phyloP scores from a whole-genome alignment of 2,888 invertebrate genomes.

The Luperina nickerlii region DNA sequence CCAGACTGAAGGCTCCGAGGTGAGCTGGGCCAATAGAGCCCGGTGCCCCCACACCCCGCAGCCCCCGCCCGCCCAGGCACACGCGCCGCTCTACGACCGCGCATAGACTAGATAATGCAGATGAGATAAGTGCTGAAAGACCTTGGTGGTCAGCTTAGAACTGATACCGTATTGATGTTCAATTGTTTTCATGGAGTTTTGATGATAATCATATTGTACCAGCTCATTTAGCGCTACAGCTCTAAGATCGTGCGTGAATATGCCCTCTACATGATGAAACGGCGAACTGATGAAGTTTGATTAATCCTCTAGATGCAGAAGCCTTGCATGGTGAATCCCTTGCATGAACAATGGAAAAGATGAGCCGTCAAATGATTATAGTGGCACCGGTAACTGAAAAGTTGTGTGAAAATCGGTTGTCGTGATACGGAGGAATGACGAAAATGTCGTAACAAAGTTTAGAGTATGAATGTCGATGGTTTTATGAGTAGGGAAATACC shows the following conservation, averaged over 20 bases:
- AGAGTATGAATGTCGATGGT: neutral
- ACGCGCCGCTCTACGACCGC: slow-evolving; percentile 74
- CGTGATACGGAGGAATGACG: neutral
- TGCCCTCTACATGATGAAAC: neutral
- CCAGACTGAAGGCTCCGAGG: slow-evolving; percentile 83
- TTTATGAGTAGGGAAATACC: neutral
- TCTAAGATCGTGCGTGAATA: neutral
- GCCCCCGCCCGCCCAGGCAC: slow-evolving; percentile 80
- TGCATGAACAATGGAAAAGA: slow-evolving; percentile 2
- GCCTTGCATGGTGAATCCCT: too few species aligned
- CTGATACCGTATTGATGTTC: slow-evolving; percentile 40
- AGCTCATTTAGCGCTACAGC: neutral
- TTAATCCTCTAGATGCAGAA: neutral
- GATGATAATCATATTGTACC: neutral
- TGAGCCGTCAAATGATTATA: neutral
- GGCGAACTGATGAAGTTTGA: too few species aligned
- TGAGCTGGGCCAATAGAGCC: slow-evolving; percentile 78
- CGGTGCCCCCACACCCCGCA: slow-evolving; percentile 68
- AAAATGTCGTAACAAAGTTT: neutral
- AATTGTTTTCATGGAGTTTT: slow-evolving; percentile 22
- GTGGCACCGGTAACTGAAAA: neutral
- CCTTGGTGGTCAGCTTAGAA: slow-evolving; percentile 62
- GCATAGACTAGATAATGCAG: slow-evolving; percentile 76
- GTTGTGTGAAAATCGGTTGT: neutral
- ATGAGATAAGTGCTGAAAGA: slow-evolving; percentile 70